phyloP scores from a whole-genome alignment of 2,888 invertebrate species.

The Unio delphinus region DNA sequence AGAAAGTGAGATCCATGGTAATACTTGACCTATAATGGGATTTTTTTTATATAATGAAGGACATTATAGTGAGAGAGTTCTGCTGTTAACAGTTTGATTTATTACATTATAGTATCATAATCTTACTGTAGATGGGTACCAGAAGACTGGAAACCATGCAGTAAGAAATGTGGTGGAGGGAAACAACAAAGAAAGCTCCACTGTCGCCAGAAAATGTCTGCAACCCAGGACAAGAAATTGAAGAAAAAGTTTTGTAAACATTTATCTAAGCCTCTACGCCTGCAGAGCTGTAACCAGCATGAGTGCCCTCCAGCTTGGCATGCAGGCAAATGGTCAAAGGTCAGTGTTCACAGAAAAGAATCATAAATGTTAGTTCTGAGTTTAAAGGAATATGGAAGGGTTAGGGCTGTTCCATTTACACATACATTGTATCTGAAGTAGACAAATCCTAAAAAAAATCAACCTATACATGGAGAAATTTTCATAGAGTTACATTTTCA shows the following conservation, averaged over 20 bases:
- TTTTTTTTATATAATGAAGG: too few species aligned
- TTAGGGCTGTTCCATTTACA: too few species aligned
- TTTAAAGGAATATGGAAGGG: background rate
- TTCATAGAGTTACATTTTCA: too few species aligned
- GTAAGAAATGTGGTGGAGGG: slow-evolving; percentile 79
- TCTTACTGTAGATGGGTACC: slow-evolving; percentile 46
- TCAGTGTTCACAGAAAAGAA: slow-evolving; percentile 72
- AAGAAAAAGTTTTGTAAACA: slow-evolving; percentile 46
- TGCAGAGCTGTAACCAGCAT: slow-evolving; percentile 54
- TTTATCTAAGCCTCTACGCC: slow-evolving; percentile 44
- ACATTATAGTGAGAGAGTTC: too few species aligned
- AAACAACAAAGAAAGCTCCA: slow-evolving; percentile 77
- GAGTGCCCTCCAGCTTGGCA: slow-evolving; percentile 82
- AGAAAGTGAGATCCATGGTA: too few species aligned
- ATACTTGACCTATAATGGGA: too few species aligned
- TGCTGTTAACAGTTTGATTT: too few species aligned
- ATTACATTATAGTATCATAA: background rate
- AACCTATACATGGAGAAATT: too few species aligned
- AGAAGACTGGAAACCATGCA: slow-evolving; percentile 73
- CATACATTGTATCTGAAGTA: too few species aligned
- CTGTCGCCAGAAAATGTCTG: slow-evolving; percentile 73
- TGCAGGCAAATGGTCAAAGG: slow-evolving; percentile 90
- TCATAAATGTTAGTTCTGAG: background rate
- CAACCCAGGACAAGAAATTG: slow-evolving; percentile 37
- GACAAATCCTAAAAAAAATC: too few species aligned